Base-by-base conservation (phyloP, 2,113 vertebrate genomes). In the Corythornis cristatus region DNA sequence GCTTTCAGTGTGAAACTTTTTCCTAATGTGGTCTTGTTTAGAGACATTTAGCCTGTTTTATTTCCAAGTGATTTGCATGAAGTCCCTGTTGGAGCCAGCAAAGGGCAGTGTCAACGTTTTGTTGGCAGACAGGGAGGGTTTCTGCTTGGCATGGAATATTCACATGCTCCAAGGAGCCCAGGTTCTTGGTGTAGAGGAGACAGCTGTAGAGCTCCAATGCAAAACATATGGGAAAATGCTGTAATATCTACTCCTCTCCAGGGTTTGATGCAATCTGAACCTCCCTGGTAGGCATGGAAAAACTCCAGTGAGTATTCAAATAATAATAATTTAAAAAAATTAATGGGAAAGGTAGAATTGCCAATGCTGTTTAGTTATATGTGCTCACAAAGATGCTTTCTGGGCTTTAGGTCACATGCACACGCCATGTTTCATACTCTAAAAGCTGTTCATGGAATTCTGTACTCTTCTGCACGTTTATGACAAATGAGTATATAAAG, bases 1-100 rank as follows among this genome's bases (percentile, higher is more conserved):
- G 96, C 96, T 97, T 98, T 96, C 95, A 93, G 73, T 94, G 84
- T 95, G 93, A 97, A 97, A 77, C 45, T 91, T 96, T 97, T 97
- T 97, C 96, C 93, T 97, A 97, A 97, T 97, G 97, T 91, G 37
- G 37, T 93, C 94, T 96, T 96, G 94, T 96, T 97, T 95, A 96
- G 95, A 95, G 94, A 96, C 88, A 95, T 94, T 97, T 94, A 37
- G 10, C 37, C 37, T 37, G 37, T 83, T 93, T 83, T 85, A 96
- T 96, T 96, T 96, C 96, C 75, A 77, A 28, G 64, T 83, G 75
- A 92, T 96, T 96, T 96, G 76, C 95, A 77, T 58, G 43, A 89
- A 90, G 86, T 97, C 96, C 93, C 75, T 73, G 15, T 82, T 91
- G 92, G 97, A 96, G 71, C 45, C 74, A 86, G 70, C 66, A 89